These are phyloP conservation scores for Blastobasis adustella DNA, from an alignment of 2,888 invertebrate genomes.

Conservation along the genomic window DNA sequence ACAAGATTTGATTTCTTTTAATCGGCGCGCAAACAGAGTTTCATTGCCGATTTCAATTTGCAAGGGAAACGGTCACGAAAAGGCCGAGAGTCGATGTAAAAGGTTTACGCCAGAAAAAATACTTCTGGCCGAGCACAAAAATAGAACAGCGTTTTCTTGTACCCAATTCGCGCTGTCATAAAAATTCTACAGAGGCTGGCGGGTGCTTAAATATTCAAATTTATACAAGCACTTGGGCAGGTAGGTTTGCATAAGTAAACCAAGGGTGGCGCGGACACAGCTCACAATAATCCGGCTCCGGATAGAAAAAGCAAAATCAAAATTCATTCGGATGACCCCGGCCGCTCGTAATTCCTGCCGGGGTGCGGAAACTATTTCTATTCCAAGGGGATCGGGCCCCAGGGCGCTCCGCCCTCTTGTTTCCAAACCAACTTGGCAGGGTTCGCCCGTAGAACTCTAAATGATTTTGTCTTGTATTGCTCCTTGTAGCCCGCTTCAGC, in stretches of 20 bases:
- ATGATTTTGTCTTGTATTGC: slow-evolving; percentile 13
- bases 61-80: no score
- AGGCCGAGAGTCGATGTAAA: not conserved
- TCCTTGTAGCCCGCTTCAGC: no score
- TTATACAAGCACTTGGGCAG: slow-evolving; percentile 36
- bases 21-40: not conserved
- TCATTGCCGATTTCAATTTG: not conserved
- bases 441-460: no score
- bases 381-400: slow-evolving; percentile 53
- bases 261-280: slow-evolving; percentile 27
- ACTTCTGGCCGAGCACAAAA: not conserved
- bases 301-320: slow-evolving; percentile 64
- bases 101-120: not conserved
- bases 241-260: slow-evolving; percentile 49
- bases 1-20: not conserved
- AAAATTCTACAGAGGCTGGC: slow-evolving; percentile 30
- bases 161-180: slow-evolving; percentile 40
- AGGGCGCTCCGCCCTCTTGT: slow-evolving; percentile 36
- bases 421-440: slow-evolving; percentile 18
- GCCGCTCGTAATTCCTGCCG: slow-evolving; percentile 48
- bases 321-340: slow-evolving; percentile 65
- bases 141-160: slow-evolving; percentile 9
- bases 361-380: slow-evolving; percentile 61
- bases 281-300: slow-evolving; percentile 42
- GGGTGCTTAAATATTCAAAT: slow-evolving; percentile 45